These are phyloP conservation scores for Papilio aristodemus DNA, from an alignment of 1,140 invertebrate species.

Conservation along the genomic window DNA sequence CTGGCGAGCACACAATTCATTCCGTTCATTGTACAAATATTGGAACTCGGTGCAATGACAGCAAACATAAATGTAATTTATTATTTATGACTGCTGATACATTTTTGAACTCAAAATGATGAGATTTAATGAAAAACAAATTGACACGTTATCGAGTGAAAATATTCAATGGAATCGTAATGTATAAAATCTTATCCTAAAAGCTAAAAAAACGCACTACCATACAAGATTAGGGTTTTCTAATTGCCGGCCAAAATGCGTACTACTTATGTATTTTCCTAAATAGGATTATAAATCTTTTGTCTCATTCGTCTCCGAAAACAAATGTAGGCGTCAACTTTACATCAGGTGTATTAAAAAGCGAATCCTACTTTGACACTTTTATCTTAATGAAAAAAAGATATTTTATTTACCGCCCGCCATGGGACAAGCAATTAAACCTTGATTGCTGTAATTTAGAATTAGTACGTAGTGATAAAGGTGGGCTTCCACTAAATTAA, in stretches of 20 bases:
- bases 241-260: too few species aligned
- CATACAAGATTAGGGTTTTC: too few species aligned
- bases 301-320: too few species aligned
- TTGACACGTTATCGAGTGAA: too few species aligned
- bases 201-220: too few species aligned
- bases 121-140: too few species aligned
- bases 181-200: too few species aligned
- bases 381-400: conserved; percentile 4
- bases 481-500: conserved; percentile 4
- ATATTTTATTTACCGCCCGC: not conserved
- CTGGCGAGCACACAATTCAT: not conserved
- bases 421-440: conserved; percentile 14
- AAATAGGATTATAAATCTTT: too few species aligned
- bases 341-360: not conserved
- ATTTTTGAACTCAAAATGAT: too few species aligned
- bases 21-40: not conserved
- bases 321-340: too few species aligned
- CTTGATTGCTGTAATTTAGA: conserved; percentile 11
- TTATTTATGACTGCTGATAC: not conserved
- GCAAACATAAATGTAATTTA: conserved; percentile 2
- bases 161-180: too few species aligned
- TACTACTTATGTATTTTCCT: too few species aligned
- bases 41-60: not conserved
- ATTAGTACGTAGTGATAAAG: conserved; percentile 9
- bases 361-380: not conserved